phyloP scores from a whole-genome alignment of 1,140 invertebrate genomes.

The Aethina tumida region DNA sequence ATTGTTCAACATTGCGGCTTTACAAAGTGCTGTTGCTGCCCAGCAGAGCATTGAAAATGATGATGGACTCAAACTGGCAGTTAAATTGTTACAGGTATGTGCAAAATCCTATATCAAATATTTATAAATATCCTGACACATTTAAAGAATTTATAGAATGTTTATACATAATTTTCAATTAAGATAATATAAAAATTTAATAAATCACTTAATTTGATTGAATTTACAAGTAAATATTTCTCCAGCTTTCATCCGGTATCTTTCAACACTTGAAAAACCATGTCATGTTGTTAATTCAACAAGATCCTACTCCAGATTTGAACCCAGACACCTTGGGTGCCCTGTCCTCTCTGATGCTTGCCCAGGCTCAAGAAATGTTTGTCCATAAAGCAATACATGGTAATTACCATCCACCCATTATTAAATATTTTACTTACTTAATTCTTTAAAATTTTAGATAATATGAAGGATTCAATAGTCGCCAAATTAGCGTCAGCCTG shows the following conservation, averaged over 20 bases:
- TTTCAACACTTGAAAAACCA: slow-evolving; percentile 81
- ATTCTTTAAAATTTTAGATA: slow-evolving; percentile 48
- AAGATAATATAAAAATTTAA: no score
- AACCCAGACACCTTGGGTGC: slow-evolving; percentile 83
- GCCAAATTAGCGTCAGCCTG: slow-evolving; percentile 87
- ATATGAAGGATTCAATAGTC: slow-evolving; percentile 87
- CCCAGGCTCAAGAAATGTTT: slow-evolving; percentile 96
- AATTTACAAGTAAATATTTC: no score
- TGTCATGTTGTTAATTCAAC: slow-evolving; percentile 76
- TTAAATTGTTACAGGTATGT: slow-evolving; percentile 81
- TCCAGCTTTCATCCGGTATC: slow-evolving; percentile 82
- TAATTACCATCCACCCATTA: slow-evolving; percentile 33
- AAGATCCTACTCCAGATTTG: slow-evolving; percentile 92
- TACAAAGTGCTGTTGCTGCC: slow-evolving; percentile 83
- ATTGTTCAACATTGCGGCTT: slow-evolving; percentile 93
- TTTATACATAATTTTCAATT: no score
- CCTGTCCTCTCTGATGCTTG: slow-evolving; percentile 82
- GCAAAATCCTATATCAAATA: no score
- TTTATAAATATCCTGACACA: no score
- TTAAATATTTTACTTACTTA: not conserved
- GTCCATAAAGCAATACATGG: slow-evolving; percentile 89
- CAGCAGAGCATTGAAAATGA: slow-evolving; percentile 80
- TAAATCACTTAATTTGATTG: no score
- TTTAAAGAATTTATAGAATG: no score
- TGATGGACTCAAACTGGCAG: slow-evolving; percentile 86